A percentile compares a stretch with the other conserved stretches of the same genome.
Conservation (phyloP, 2,113 vertebrate species). For the Hydrolagus affinis region DNA sequence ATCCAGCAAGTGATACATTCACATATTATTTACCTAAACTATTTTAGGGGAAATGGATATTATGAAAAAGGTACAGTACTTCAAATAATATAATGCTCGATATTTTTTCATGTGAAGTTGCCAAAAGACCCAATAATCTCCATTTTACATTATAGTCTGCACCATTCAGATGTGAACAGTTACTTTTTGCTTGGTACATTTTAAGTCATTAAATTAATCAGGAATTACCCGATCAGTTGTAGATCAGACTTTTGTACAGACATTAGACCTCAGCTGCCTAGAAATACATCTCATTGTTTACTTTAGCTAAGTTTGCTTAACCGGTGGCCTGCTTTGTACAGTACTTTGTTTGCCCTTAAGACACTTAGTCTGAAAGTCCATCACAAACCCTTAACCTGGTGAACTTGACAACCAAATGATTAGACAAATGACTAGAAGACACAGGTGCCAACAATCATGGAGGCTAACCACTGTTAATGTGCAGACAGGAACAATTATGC, state of each 20-base stretch:
- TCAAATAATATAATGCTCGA: not conserved
- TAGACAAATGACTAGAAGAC: not conserved
- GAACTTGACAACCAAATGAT: not conserved
- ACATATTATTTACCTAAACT: too few relatives aligned
- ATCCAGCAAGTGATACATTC: too few relatives aligned
- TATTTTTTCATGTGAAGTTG: not conserved
- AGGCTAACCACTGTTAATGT: not conserved
- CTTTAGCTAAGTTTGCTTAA: not conserved
- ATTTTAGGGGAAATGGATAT: too few relatives aligned
- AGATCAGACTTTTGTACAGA: not conserved
- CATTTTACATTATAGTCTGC: not conserved
- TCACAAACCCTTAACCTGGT: not conserved
- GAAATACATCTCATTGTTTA: not conserved
- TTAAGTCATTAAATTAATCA: not conserved
- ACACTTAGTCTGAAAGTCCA: not conserved
- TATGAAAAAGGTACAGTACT: too few relatives aligned
- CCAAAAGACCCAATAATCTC: not conserved
- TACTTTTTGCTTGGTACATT: not conserved
- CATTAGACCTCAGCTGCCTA: not conserved
- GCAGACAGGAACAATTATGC: not conserved
- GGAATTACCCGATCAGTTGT: not conserved
- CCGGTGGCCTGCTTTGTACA: not conserved
- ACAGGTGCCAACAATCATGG: not conserved
- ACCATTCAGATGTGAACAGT: not conserved
- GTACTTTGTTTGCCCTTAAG: not conserved